Conservation (phyloP, 1,140 invertebrate species). For the Mizuhopecten yessoensis region DNA sequence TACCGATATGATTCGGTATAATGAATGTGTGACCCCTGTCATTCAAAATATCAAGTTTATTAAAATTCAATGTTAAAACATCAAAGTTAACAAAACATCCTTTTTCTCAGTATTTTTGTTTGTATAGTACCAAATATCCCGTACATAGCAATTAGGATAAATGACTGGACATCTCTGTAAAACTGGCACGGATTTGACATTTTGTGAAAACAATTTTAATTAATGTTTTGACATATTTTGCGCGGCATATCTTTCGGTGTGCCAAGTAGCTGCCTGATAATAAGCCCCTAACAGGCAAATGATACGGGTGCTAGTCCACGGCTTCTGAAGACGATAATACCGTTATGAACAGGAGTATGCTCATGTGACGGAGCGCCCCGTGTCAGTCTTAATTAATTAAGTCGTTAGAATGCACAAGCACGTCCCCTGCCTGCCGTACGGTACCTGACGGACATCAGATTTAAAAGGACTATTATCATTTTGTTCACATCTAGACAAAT, state of each 20-base stretch:
- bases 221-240: not conserved
- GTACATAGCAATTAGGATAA: too few relatives aligned
- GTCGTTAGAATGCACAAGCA: not conserved
- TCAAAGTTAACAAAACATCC: too few relatives aligned
- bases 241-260: not conserved
- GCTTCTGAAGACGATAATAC: not conserved
- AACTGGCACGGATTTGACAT: not conserved
- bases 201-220: not conserved
- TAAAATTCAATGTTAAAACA: too few relatives aligned
- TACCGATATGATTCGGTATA: too few relatives aligned
- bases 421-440: not conserved
- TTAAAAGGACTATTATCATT: not conserved
- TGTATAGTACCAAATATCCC: too few relatives aligned
- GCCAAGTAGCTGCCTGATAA: not conserved
- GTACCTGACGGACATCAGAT: not conserved
- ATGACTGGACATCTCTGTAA: too few relatives aligned
- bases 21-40: too few relatives aligned
- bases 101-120: too few relatives aligned
- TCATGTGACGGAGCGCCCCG: not conserved
- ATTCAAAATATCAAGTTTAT: too few relatives aligned
- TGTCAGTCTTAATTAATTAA: constrained; percentile 30
- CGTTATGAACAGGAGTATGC: too few relatives aligned
- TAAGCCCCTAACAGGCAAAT: not conserved
- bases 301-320: not conserved
- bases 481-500: not conserved